Evolutionary conservation across 2,113 vertebrate genomes (phyloP).

Genomic region (Mustelus asterias): DNA sequence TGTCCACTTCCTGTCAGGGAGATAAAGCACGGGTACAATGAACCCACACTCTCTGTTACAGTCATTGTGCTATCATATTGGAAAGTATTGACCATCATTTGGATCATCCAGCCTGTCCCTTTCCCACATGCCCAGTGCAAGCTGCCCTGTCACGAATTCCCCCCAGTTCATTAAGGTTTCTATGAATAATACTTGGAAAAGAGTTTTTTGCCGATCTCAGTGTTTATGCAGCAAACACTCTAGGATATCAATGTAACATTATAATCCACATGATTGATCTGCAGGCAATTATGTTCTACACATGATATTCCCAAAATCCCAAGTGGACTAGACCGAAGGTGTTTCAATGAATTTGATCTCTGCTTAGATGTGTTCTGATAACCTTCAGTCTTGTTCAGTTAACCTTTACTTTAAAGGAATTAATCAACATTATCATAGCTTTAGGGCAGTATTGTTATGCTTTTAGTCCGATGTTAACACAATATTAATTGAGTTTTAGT

Average conservation of each 20-base stretch:
- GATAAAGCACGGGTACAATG: background rate
- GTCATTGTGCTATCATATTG: background rate
- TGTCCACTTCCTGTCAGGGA: constrained; percentile 68
- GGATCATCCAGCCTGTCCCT: background rate
- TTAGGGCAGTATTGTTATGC: background rate
- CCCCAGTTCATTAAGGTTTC: background rate
- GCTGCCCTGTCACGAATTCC: background rate
- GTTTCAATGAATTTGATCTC: background rate
- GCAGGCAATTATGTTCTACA: background rate
- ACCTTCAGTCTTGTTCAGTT: background rate
- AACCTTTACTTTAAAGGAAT: background rate
- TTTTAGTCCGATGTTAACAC: background rate
- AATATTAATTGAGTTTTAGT: background rate
- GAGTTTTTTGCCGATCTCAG: background rate
- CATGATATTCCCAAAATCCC: constrained; percentile 16
- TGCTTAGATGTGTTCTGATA: background rate
- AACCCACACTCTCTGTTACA: background rate
- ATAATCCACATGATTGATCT: background rate
- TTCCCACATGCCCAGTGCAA: background rate
- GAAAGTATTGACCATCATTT: background rate
- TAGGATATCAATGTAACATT: background rate
- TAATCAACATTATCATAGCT: background rate
- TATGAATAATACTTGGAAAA: background rate
- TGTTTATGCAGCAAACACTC: background rate
- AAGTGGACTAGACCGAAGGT: background rate